phyloP scores from a whole-genome alignment of 2,113 vertebrate species.

The Litocranius walleri region DNA sequence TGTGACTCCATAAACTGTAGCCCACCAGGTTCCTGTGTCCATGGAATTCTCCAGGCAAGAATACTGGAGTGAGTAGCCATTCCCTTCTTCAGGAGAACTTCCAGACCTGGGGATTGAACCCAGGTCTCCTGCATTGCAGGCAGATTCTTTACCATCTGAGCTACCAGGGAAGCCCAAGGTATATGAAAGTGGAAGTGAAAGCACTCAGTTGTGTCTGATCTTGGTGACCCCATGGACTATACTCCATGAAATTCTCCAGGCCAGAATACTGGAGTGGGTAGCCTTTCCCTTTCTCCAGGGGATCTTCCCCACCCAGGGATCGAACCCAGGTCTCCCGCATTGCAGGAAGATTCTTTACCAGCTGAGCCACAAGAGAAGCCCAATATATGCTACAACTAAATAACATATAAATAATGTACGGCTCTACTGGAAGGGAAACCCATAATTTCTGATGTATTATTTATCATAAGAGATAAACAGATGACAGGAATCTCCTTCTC shows the following conservation, averaged over 20 bases:
- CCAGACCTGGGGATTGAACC: not conserved
- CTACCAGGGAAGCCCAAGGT: not conserved
- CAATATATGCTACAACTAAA: not conserved
- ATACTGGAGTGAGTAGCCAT: not conserved
- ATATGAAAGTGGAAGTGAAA: not conserved
- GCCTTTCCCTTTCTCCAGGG: not conserved
- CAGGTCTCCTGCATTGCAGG: not conserved
- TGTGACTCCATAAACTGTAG: not conserved
- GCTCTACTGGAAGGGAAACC: constrained; percentile 2
- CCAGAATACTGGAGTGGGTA: not conserved
- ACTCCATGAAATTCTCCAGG: not conserved
- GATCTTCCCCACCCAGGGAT: not conserved
- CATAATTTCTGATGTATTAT: not conserved
- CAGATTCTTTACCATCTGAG: not conserved
- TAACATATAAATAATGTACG: not conserved
- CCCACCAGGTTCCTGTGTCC: not conserved
- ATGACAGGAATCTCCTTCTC: not conserved
- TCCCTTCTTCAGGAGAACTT: not conserved
- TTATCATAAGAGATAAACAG: not conserved
- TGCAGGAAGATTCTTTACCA: not conserved
- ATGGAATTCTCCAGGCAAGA: not conserved
- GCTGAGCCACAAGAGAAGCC: not conserved
- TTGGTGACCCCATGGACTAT: not conserved
- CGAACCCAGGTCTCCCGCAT: not conserved
- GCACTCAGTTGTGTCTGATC: not conserved